Evolutionary conservation across 2,888 invertebrate species (phyloP), one percentile per base, ranked within the genome.

Genomic region (Oscheius onirici): DNA sequence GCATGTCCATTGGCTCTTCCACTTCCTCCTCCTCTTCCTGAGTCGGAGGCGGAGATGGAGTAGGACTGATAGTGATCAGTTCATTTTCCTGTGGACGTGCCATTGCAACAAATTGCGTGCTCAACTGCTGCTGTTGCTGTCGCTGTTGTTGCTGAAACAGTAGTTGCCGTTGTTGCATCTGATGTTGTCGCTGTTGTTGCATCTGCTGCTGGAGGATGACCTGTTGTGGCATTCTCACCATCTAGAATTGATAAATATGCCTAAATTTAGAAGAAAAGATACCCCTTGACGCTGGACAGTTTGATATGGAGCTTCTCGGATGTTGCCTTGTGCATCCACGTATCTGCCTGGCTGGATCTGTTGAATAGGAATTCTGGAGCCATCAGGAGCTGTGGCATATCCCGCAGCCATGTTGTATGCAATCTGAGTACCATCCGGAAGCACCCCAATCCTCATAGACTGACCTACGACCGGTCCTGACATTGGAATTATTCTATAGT

Each of bases 1-100:
- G 58, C 58, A 58, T 58, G 20, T 58, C 58, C 20, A 15, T 43
- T 15, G 20, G 41, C n/a, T 58, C 58, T 58, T 22, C 58, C 6
- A 11, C 22, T 15, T 15, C 22, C n/a, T 8, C 34, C 3, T 28
- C 34, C 3, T 57, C 57, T 28, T 3, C 58, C 17, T 11, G 58
- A 20, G 5, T 41, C n/a, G n/a, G 26, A 26, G 55, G 55, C 8
- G 55, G 34, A 8, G 5, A 26, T 3, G 58, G 40, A 28, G 58
- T 20, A 15, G 40, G 41, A 20, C 40, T 58, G 1, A 58, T 5
- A 15, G 58, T 58, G 40, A 58, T 41, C n/a, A 58, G 15, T n/a
- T 58, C 58, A 17, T 40, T 20, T n/a, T 58, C 20, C 3, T 3
- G 13, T 0, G 13, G 20, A 13, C n/a, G 46, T 20, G 15, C 5